These are phyloP conservation scores for Galeopterus variegatus DNA, from an alignment of 2,113 vertebrate species.

Conservation along the genomic window DNA sequence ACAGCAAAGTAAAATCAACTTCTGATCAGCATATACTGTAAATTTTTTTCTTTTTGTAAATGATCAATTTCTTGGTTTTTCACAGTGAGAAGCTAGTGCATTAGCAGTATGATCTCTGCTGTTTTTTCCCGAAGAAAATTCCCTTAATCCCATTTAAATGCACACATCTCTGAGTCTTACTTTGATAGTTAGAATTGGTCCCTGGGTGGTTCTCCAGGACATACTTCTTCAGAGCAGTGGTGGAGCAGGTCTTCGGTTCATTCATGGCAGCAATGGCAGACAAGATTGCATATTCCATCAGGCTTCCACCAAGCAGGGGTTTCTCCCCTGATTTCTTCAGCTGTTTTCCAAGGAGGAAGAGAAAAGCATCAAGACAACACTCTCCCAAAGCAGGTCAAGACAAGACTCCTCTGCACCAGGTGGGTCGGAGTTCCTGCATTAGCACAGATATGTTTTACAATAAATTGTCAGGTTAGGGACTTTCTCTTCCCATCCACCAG, in stretches of 20 bases:
- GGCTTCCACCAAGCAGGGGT: constrained; percentile 93
- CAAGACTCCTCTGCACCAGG: constrained; percentile 92
- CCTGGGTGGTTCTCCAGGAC: constrained; percentile 96
- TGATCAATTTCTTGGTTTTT: not conserved
- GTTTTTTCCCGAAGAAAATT: not conserved
- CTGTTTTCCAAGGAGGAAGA: constrained; percentile 93
- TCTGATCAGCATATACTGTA: constrained; percentile 29
- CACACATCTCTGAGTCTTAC: constrained; percentile 86
- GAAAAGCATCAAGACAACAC: constrained; percentile 93
- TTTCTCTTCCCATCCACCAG: constrained; percentile 81
- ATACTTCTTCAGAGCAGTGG: constrained; percentile 95
- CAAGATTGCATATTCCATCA: constrained; percentile 96
- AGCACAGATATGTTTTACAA: constrained; percentile 89
- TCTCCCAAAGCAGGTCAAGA: constrained; percentile 92
- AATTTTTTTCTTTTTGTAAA: constrained; percentile 44
- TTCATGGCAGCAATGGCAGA: constrained; percentile 99
- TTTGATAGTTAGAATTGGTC: constrained; percentile 93
- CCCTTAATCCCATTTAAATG: not conserved
- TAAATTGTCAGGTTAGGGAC: constrained; percentile 87
- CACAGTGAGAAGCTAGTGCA: not conserved
- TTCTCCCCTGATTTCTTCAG: constrained; percentile 97
- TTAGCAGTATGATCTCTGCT: not conserved
- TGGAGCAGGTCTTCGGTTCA: constrained; percentile 99
- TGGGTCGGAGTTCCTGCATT: constrained; percentile 90
- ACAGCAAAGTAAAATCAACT: constrained; percentile 38